Conservation (phyloP, 1,140 invertebrate genomes). For the Harlomillsia oculata region DNA sequence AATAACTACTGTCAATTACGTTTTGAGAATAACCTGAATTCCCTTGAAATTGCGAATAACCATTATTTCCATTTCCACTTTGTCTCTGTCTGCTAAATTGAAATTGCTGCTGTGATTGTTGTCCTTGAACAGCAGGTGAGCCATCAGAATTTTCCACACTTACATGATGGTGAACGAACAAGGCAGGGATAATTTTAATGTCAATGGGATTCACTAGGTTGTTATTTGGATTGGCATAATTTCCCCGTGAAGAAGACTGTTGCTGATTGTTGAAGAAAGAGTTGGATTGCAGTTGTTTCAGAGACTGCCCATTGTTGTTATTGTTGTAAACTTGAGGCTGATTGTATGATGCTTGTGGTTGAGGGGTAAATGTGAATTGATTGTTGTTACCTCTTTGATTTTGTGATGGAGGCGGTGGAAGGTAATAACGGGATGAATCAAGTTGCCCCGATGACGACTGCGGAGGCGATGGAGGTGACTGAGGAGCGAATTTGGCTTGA, state of each 20-base stretch:
- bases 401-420: neutral
- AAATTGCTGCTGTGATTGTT: neutral
- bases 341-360: conserved; percentile 6
- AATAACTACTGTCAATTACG: conserved; percentile 3
- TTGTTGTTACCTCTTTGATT: neutral
- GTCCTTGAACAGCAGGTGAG: neutral
- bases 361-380: neutral
- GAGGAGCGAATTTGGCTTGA: neutral
- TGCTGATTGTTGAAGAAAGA: neutral
- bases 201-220: conserved; percentile 11
- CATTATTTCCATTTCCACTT: too few species aligned
- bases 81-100: neutral
- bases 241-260: neutral
- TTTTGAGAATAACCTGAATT: neutral
- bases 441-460: neutral
- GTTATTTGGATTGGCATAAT: neutral
- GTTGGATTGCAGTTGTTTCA: neutral
- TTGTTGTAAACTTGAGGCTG: conserved; percentile 15
- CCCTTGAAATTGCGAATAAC: neutral
- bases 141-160: conserved; percentile 12
- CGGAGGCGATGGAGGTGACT: neutral
- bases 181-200: conserved; percentile 22
- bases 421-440: neutral
- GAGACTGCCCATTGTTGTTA: conserved; percentile 1
- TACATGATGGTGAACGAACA: conserved; percentile 19